Conservation (phyloP, 1,140 invertebrate species). For the Telenomus remus region DNA sequence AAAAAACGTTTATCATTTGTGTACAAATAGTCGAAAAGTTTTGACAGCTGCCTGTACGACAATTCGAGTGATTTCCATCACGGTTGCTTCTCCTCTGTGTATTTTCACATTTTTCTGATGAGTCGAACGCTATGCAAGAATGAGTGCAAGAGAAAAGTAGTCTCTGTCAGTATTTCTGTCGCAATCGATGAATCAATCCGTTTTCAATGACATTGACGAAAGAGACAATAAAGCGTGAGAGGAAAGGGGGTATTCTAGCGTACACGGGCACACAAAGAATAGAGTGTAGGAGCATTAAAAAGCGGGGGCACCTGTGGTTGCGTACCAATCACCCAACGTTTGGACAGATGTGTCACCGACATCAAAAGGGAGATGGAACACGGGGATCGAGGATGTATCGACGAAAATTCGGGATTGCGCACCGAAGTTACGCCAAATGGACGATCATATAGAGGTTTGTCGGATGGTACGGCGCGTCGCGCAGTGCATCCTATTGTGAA, state of each 20-base stretch:
- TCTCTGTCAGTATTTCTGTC: slow-evolving; percentile 68
- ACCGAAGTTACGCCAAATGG: slow-evolving; percentile 57
- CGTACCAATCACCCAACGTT: slow-evolving; percentile 67
- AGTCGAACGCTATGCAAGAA: slow-evolving; percentile 49
- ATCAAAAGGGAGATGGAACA: slow-evolving; percentile 24
- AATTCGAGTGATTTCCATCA: slow-evolving; percentile 55
- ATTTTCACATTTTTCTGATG: slow-evolving; percentile 57
- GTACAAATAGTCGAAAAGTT: slow-evolving; percentile 8
- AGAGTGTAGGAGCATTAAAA: slow-evolving; percentile 70
- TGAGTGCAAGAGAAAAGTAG: slow-evolving; percentile 51
- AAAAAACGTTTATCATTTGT: slow-evolving; percentile 24
- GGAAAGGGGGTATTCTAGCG: slow-evolving; percentile 32
- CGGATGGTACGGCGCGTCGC: slow-evolving; percentile 56
- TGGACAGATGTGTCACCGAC: slow-evolving; percentile 38
- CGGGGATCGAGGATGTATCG: slow-evolving; percentile 45
- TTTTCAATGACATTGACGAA: slow-evolving; percentile 51
- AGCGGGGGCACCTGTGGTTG: slow-evolving; percentile 68
- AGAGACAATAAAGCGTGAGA: slow-evolving; percentile 2
- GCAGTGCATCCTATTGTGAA: slow-evolving; percentile 61
- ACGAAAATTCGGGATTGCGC: slow-evolving; percentile 34
- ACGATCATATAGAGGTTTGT: slow-evolving; percentile 65
- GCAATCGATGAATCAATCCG: slow-evolving; percentile 61
- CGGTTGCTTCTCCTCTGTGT: slow-evolving; percentile 22
- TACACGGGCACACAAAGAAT: slow-evolving; percentile 59
- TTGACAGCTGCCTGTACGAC: slow-evolving; percentile 45